phyloP scores from a whole-genome alignment of 2,888 invertebrate genomes.

The Amorpha juglandis region DNA sequence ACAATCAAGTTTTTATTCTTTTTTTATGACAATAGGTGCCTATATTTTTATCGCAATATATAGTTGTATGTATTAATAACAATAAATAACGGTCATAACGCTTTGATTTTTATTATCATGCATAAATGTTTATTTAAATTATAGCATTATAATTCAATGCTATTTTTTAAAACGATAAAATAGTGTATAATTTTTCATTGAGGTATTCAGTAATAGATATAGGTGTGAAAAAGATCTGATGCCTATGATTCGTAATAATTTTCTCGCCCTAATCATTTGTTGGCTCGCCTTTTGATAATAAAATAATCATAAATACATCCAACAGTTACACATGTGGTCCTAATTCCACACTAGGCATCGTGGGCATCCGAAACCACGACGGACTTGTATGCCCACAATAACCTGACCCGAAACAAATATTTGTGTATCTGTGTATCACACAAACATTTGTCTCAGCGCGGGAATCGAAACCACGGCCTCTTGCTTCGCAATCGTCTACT shows the following conservation, averaged over 20 bases:
- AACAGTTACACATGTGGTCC: too few species aligned
- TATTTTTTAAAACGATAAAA: neutral
- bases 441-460: too few species aligned
- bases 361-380: too few species aligned
- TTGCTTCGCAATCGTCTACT: too few species aligned
- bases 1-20: neutral
- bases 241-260: neutral
- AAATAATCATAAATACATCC: too few species aligned
- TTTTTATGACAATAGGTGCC: neutral
- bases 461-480: too few species aligned
- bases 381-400: too few species aligned
- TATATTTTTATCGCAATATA: neutral
- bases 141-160: neutral
- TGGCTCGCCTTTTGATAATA: too few species aligned
- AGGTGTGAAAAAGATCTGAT: neutral
- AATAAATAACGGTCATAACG: neutral
- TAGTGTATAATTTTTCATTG: neutral
- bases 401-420: too few species aligned
- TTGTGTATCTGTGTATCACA: too few species aligned
- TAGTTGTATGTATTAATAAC: neutral
- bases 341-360: too few species aligned
- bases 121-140: neutral
- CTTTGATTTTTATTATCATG: neutral
- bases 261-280: too few species aligned
- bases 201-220: neutral